Conservation (phyloP, 2,888 invertebrate species). For the Nephrotoma guestfalica region DNA sequence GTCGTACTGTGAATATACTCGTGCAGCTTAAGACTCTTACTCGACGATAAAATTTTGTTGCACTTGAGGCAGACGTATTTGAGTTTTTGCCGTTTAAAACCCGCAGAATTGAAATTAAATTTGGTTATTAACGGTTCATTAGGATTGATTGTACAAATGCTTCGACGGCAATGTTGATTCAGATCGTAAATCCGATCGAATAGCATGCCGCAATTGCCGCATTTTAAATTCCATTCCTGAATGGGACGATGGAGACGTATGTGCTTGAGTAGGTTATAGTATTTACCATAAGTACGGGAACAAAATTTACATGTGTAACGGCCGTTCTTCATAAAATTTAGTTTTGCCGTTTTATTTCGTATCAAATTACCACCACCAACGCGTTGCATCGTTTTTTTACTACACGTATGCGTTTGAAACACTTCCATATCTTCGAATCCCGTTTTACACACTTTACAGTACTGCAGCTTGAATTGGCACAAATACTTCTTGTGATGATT, state of each 20-base stretch:
- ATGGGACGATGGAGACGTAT: slow-evolving; percentile 9
- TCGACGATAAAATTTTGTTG: slow-evolving; percentile 10
- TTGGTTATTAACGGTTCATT: background rate
- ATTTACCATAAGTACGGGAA: slow-evolving; percentile 9
- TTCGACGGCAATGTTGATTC: slow-evolving; percentile 11
- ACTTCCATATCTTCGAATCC: background rate
- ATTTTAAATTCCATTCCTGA: slow-evolving; percentile 14
- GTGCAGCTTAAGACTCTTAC: slow-evolving; percentile 11
- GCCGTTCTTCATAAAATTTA: slow-evolving; percentile 6
- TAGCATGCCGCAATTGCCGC: slow-evolving; percentile 14
- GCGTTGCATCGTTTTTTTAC: background rate
- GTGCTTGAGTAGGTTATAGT: slow-evolving; percentile 10
- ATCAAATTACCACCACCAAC: background rate
- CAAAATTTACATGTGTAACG: slow-evolving; percentile 10
- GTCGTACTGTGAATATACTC: slow-evolving; percentile 7
- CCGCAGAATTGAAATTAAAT: background rate
- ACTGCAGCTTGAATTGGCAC: slow-evolving; percentile 17
- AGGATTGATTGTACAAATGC: slow-evolving; percentile 6
- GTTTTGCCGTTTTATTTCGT: background rate
- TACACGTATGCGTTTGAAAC: background rate
- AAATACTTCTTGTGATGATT: slow-evolving; percentile 27
- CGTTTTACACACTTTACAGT: slow-evolving; percentile 20
- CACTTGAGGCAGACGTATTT: slow-evolving; percentile 13
- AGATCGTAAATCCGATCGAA: slow-evolving; percentile 14
- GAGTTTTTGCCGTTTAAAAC: background rate